Evolutionary conservation across 2,888 invertebrate genomes (phyloP).

Genomic region (Latrodectus elegans): DNA sequence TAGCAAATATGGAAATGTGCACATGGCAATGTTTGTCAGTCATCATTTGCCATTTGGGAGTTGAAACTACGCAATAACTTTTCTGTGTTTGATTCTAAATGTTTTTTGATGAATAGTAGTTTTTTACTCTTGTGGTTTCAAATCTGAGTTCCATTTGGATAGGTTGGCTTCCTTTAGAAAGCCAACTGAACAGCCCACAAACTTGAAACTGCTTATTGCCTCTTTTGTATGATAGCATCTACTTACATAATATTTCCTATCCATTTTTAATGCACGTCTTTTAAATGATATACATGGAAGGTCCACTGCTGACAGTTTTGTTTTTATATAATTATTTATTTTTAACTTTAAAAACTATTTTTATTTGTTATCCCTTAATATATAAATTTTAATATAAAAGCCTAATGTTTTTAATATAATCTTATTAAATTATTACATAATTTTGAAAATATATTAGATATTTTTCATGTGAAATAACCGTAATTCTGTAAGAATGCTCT

Average conservation of each 20-base stretch:
- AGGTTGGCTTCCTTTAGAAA: conserved; percentile 18
- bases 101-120: conserved; percentile 46
- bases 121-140: conserved; percentile 31
- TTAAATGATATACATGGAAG: neutral
- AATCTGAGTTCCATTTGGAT: neutral
- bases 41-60: conserved; percentile 23
- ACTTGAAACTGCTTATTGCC: conserved; percentile 58
- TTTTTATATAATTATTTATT: too few species aligned
- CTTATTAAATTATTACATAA: too few species aligned
- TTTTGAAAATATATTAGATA: too few species aligned
- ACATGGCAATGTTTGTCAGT: conserved; percentile 29
- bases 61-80: conserved; percentile 58
- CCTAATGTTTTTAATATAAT: too few species aligned
- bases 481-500: too few species aligned
- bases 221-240: conserved; percentile 61
- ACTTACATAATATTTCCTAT: conserved; percentile 26
- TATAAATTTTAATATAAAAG: too few species aligned
- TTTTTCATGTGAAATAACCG: too few species aligned
- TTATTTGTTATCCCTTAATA: too few species aligned
- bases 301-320: too few species aligned
- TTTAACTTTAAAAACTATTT: too few species aligned
- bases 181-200: conserved; percentile 61
- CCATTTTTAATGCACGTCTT: conserved; percentile 55
- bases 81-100: conserved; percentile 25
- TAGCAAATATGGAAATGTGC: conserved; percentile 50